Conservation (phyloP, 2,113 vertebrate species). For the Erythrolamprus reginae region DNA sequence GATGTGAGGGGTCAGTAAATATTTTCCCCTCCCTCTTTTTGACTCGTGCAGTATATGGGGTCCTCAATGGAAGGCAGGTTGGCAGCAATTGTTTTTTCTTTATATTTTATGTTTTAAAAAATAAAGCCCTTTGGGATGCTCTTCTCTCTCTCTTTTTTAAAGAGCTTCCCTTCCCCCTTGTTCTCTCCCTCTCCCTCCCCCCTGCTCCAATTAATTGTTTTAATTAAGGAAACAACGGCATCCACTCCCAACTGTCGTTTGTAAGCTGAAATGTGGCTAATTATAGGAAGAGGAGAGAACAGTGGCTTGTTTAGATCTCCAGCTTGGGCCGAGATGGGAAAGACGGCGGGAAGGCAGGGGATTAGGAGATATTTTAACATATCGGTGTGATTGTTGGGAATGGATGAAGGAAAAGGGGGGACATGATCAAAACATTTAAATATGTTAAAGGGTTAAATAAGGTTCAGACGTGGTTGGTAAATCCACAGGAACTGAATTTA, state of each 20-base stretch:
- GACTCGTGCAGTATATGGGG: too few relatives aligned
- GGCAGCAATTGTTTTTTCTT: too few relatives aligned
- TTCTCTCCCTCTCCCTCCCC: slow-evolving; percentile 29
- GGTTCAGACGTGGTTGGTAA: too few relatives aligned
- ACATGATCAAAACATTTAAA: too few relatives aligned
- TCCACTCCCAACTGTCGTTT: slow-evolving; percentile 55
- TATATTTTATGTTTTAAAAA: too few relatives aligned
- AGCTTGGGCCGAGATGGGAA: slow-evolving; percentile 15
- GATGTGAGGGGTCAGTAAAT: too few relatives aligned
- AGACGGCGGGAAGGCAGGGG: neutral
- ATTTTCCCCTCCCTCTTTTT: too few relatives aligned
- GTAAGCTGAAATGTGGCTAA: slow-evolving; percentile 56
- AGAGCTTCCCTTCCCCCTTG: neutral
- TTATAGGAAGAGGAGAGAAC: slow-evolving; percentile 37
- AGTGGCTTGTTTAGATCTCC: slow-evolving; percentile 4
- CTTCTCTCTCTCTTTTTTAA: neutral
- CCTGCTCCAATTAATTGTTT: slow-evolving; percentile 62
- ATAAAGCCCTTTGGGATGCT: neutral
- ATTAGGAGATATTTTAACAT: slow-evolving; percentile 40
- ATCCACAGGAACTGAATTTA: too few relatives aligned
- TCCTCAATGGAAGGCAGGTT: too few relatives aligned
- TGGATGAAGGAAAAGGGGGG: too few relatives aligned
- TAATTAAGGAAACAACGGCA: slow-evolving; percentile 62
- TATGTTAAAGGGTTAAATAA: too few relatives aligned
- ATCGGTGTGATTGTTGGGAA: neutral